Conservation (phyloP, 1,140 invertebrate species). For the Drosophila albomicans region DNA sequence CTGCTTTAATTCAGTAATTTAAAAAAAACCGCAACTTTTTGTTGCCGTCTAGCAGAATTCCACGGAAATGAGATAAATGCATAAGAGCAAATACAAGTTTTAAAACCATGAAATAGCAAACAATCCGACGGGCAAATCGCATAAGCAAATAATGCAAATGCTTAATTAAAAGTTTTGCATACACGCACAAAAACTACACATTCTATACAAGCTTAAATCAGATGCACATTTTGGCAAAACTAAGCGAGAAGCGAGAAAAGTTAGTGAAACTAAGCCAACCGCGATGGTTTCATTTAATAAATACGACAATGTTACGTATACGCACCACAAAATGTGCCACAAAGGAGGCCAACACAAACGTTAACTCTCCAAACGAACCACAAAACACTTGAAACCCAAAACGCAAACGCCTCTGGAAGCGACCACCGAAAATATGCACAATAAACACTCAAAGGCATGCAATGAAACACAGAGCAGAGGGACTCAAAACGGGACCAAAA, state of each 20-base stretch:
- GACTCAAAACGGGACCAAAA: neutral
- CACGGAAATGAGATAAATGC: conserved; percentile 21
- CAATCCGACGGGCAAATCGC: conserved; percentile 34
- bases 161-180: conserved; percentile 64
- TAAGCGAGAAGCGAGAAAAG: conserved; percentile 29
- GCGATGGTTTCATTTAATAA: conserved; percentile 71
- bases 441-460: conserved; percentile 58
- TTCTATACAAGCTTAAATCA: conserved; percentile 14
- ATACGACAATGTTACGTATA: conserved; percentile 56
- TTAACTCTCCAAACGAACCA: conserved; percentile 69
- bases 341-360: conserved; percentile 62
- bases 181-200: conserved; percentile 18
- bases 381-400: conserved; percentile 65
- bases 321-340: conserved; percentile 63
- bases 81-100: conserved; percentile 43
- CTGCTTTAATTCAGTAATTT: neutral
- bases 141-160: conserved; percentile 44
- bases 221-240: conserved; percentile 43
- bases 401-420: conserved; percentile 46
- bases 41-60: neutral
- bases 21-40: neutral
- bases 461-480: too few species aligned
- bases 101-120: conserved; percentile 19
- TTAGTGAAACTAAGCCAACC: conserved; percentile 34
- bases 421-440: conserved; percentile 76